Percentiles rank a stretch among this genome's conserved stretches.
Conservation (phyloP, 2,797 vertebrate genomes). For the Tolypeutes matacus region DNA sequence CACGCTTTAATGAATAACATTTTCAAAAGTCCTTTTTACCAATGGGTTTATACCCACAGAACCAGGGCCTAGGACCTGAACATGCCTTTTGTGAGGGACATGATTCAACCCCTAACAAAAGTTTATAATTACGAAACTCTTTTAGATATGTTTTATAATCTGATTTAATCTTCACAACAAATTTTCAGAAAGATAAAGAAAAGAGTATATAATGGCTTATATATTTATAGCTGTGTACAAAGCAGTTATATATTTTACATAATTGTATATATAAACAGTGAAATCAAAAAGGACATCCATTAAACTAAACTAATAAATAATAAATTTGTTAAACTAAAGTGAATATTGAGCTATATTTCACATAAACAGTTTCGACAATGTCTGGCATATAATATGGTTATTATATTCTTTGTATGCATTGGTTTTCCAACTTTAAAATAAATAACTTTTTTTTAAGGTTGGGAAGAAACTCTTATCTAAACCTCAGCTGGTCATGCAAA, state of each 20-base stretch:
- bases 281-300: background rate
- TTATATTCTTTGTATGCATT: background rate
- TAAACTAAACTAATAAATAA: background rate
- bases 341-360: slow-evolving; percentile 27
- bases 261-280: background rate
- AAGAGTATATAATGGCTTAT: background rate
- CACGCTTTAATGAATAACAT: too few relatives aligned
- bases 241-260: background rate
- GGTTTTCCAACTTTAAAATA: background rate
- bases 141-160: background rate
- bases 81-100: too few relatives aligned
- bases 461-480: background rate
- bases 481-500: background rate
- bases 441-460: background rate
- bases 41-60: too few relatives aligned
- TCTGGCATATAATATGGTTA: background rate
- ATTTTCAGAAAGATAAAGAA: background rate
- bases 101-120: background rate
- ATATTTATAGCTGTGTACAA: background rate
- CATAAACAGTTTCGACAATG: background rate
- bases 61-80: too few relatives aligned
- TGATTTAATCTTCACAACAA: background rate
- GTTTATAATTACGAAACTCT: background rate
- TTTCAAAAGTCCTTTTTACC: too few relatives aligned
- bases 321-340: slow-evolving; percentile 27